Base-by-base conservation (phyloP, 1,140 invertebrate genomes). In the Dermatophagoides farinae region DNA sequence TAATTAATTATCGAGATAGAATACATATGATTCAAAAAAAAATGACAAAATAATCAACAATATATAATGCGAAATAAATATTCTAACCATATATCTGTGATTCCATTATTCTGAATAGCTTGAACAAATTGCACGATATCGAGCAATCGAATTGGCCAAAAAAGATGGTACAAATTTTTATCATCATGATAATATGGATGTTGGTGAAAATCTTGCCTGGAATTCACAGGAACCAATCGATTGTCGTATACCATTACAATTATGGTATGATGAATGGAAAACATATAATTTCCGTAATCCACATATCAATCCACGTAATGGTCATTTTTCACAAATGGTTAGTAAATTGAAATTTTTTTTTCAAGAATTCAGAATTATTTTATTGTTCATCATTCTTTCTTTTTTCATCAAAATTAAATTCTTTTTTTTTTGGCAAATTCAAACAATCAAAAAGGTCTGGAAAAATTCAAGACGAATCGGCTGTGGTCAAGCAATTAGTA, bases 131-230 rank as follows among this genome's bases (percentile, higher is more conserved):
- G 61, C 61, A 11, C 61, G 53, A 1, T 22, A 38, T n/a, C 61
- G 61, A 12, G 61, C 61, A 11, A 46, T 41, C 8, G 16, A 59
- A 55, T 43, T 62, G 16, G 61, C 52, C 14, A 58, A 9, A 12
- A 40, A 40, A 47, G 61, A 62, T 51, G 61, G 61, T 6, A 44
- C 55, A 12, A 55, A 62, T n/a, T 62, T 62, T 50, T 38, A 46
- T 31, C 61, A 62, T 22, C 61, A 60, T 22, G 61, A 62, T 40
- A 40, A 62, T 49, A 20, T 62, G 18, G 16, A 20, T 6, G 63
- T 62, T 25, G 61, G 61, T 41, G 61, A 62, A 39, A 62, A 62
- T 40, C 38, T 62, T 5, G 61, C 61, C 18, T 62, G 61, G 61
- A 55, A 62, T 25, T 62, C 61, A 31, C 31, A 61, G 25, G 61